phyloP scores from a whole-genome alignment of 2,797 vertebrate species.

The Paratrypauchen microcephalus region DNA sequence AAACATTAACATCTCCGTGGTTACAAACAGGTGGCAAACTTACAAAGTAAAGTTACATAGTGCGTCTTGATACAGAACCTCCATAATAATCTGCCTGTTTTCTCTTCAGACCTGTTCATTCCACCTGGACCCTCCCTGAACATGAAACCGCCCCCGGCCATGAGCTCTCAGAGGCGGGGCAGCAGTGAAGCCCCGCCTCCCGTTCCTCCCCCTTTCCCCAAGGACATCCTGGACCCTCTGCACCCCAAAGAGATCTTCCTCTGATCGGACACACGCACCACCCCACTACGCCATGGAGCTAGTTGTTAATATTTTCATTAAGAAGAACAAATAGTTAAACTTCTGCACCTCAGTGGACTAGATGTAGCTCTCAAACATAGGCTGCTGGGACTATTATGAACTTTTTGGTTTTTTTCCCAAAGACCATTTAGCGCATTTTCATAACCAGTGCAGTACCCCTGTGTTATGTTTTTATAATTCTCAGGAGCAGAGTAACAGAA shows the following conservation, averaged over 20 bases:
- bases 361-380: neutral
- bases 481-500: neutral
- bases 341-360: conserved; percentile 1
- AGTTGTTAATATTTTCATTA: neutral
- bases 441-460: neutral
- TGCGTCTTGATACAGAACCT: neutral
- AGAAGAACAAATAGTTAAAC: neutral
- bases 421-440: neutral
- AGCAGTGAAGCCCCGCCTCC: conserved; percentile 45
- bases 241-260: conserved; percentile 80
- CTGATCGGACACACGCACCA: neutral
- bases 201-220: conserved; percentile 59
- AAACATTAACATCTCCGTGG: too few relatives aligned
- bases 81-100: neutral
- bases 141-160: conserved; percentile 56
- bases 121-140: conserved; percentile 48
- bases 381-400: neutral
- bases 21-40: too few relatives aligned
- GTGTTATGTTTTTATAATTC: neutral
- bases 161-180: conserved; percentile 28
- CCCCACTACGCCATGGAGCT: neutral
- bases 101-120: conserved; percentile 66
- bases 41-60: too few relatives aligned
- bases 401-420: neutral
- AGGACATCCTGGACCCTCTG: conserved; percentile 50